Percentiles rank a stretch among this genome's conserved stretches.
Conservation (phyloP, 2,888 invertebrate species). For the Drosophila mercatorum region DNA sequence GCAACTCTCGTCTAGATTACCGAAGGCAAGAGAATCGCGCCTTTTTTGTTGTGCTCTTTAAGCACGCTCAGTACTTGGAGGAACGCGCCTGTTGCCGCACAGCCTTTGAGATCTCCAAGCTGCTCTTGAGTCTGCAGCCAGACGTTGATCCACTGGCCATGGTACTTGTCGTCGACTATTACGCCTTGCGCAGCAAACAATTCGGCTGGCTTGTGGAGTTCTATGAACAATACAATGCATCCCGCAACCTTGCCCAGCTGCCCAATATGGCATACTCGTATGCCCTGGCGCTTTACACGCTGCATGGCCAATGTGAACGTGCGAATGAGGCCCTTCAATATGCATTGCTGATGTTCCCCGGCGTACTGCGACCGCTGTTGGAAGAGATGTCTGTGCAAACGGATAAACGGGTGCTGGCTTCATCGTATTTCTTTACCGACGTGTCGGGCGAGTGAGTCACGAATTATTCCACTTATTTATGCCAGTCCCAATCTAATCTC, state of each 20-base stretch:
- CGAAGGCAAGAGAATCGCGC: conserved; percentile 92
- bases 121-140: conserved; percentile 91
- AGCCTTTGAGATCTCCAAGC: conserved; percentile 94
- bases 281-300: conserved; percentile 89
- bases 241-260: conserved; percentile 90
- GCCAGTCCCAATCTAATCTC: conserved; percentile 14
- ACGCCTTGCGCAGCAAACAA: conserved; percentile 91
- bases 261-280: conserved; percentile 95
- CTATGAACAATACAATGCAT: conserved; percentile 86
- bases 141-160: conserved; percentile 91
- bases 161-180: conserved; percentile 92
- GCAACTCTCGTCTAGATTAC: conserved; percentile 91
- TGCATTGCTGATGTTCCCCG: conserved; percentile 93
- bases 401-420: conserved; percentile 87
- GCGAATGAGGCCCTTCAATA: conserved; percentile 90
- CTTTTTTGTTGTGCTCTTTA: conserved; percentile 92
- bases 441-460: conserved; percentile 78
- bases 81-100: conserved; percentile 93
- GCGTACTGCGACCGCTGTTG: conserved; percentile 89
- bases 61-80: conserved; percentile 91
- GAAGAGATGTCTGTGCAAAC: conserved; percentile 91
- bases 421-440: conserved; percentile 84
- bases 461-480: neutral
- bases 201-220: conserved; percentile 89
- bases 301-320: conserved; percentile 85